Percentiles rank a stretch among this genome's conserved stretches.
These are phyloP conservation scores for Dolichotis patagonum DNA, from an alignment of 2,113 vertebrate species.

Conservation along the genomic window DNA sequence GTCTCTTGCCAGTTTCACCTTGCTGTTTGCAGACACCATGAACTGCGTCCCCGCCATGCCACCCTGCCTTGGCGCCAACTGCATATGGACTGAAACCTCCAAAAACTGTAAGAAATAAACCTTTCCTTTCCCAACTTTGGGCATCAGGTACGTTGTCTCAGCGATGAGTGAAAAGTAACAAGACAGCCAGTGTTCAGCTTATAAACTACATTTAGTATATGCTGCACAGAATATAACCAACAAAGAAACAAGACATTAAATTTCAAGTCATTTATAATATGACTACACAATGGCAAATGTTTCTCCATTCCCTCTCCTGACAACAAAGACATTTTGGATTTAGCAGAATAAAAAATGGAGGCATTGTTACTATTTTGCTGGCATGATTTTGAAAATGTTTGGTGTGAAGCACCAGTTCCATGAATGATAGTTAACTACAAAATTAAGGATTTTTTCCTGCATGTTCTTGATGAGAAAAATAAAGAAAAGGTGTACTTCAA, in stretches of 20 bases:
- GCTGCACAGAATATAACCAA: slow-evolving; percentile 78
- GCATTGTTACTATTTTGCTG: slow-evolving; percentile 2
- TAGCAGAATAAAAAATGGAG: slow-evolving; percentile 80
- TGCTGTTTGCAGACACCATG: too few species aligned
- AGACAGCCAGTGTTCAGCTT: slow-evolving; percentile 75
- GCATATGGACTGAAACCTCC: too few species aligned
- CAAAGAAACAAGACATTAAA: slow-evolving; percentile 70
- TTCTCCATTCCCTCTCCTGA: slow-evolving; percentile 29
- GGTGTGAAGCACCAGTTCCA: not conserved
- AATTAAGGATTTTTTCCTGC: not conserved
- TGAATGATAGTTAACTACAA: slow-evolving; percentile 30
- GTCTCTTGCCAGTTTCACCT: too few species aligned
- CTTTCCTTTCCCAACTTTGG: too few species aligned
- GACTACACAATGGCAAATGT: slow-evolving; percentile 72
- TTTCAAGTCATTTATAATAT: slow-evolving; percentile 66
- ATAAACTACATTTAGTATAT: slow-evolving; percentile 79
- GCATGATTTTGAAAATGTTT: slow-evolving; percentile 29
- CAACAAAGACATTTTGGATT: not conserved
- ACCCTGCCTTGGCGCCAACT: too few species aligned
- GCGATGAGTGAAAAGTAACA: too few species aligned
- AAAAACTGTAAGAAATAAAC: too few species aligned
- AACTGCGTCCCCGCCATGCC: too few species aligned
- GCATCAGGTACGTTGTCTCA: too few species aligned
- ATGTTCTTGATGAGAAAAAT: not conserved
- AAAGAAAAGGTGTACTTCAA: too few species aligned